A percentile compares a stretch with the other conserved stretches of the same genome.
These are phyloP conservation scores for Arenicola marina DNA, from an alignment of 2,888 invertebrate species.

Conservation along the genomic window DNA sequence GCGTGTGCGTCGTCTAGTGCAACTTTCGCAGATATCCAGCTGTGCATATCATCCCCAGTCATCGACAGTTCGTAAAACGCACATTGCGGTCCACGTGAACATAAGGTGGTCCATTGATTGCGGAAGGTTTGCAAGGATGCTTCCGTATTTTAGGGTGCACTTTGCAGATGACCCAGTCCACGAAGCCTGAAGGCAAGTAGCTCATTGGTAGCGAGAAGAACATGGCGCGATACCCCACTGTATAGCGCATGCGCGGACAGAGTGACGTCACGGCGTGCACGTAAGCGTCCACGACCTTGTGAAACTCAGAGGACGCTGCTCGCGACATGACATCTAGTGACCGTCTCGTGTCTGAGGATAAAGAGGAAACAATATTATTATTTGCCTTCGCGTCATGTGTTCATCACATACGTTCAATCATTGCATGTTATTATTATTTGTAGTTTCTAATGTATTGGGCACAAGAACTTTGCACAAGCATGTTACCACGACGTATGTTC, in stretches of 20 bases:
- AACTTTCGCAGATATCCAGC: too few relatives aligned
- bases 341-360: constrained; percentile 3
- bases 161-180: constrained; percentile 17
- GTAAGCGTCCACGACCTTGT: constrained; percentile 25
- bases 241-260: constrained; percentile 23
- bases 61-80: not conserved
- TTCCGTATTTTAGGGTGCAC: constrained; percentile 4
- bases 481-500: too few relatives aligned
- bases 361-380: not conserved
- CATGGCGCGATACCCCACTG: constrained; percentile 23
- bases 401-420: too few relatives aligned
- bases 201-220: constrained; percentile 21
- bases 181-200: constrained; percentile 19
- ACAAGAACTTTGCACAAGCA: too few relatives aligned
- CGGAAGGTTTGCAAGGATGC: too few relatives aligned
- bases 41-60: too few relatives aligned
- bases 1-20: too few relatives aligned
- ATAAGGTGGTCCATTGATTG: not conserved
- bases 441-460: too few relatives aligned
- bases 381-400: too few relatives aligned
- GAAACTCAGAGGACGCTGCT: constrained; percentile 15
- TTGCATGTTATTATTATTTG: too few relatives aligned
- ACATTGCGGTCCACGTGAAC: constrained; percentile 1
- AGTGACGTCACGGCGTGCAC: constrained; percentile 28
- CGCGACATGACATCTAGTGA: constrained; percentile 6